Conservation (phyloP, 2,797 vertebrate species). For the Notoglanidium macrostoma region DNA sequence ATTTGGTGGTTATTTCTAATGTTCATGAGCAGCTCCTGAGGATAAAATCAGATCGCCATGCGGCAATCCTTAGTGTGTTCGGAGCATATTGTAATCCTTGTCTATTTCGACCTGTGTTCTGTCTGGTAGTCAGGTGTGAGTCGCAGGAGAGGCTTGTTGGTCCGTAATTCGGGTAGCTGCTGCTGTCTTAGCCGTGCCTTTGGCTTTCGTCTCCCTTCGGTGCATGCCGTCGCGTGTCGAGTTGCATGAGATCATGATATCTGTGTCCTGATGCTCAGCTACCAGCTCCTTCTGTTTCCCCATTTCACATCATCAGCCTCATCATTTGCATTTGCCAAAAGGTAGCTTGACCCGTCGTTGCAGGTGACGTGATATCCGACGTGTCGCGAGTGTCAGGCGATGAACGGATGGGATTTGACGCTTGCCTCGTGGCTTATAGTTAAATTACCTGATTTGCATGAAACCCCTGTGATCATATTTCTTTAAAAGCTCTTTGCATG, state of each 20-base stretch:
- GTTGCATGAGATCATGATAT: conserved; percentile 59
- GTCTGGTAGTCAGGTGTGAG: conserved; percentile 8
- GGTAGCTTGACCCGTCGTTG: not conserved
- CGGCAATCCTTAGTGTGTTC: not conserved
- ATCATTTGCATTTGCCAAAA: conserved; percentile 9
- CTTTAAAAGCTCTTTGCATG: not conserved
- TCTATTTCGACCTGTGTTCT: not conserved
- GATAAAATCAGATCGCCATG: not conserved
- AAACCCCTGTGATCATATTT: not conserved
- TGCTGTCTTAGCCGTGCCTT: conserved; percentile 25
- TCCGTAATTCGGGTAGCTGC: not conserved
- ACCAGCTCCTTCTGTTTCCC: not conserved
- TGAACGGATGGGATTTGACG: not conserved
- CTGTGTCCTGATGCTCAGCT: conserved; percentile 13
- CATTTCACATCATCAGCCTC: conserved; percentile 10
- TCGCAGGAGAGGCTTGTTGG: not conserved
- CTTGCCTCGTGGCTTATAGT: not conserved
- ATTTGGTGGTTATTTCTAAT: not conserved
- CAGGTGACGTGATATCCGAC: no score
- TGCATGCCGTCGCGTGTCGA: conserved; percentile 27
- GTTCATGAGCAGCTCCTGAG: not conserved
- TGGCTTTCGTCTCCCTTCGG: conserved; percentile 16
- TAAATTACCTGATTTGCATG: conserved; percentile 29
- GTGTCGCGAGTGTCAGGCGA: not conserved
- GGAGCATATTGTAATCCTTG: not conserved